A percentile compares a stretch with the other conserved stretches of the same genome.
Conservation (phyloP, 1,140 invertebrate genomes). For the Potamilus streckersoni region DNA sequence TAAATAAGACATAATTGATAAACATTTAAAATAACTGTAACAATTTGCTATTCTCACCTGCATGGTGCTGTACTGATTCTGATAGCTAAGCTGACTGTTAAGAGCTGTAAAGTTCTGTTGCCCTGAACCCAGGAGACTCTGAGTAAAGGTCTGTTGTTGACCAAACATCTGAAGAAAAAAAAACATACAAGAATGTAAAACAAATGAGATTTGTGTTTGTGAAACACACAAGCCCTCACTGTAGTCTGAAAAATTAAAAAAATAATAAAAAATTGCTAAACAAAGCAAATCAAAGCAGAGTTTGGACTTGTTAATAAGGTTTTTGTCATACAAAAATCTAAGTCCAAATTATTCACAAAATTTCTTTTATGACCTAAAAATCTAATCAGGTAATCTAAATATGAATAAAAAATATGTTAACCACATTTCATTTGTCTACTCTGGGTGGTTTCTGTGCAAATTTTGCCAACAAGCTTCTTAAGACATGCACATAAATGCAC, state of each 20-base stretch:
- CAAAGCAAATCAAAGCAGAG: no score
- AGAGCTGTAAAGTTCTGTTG: conserved; percentile 55
- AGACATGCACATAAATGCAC: no score
- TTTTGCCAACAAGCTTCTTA: no score
- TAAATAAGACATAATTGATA: no score
- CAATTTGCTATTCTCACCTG: no score
- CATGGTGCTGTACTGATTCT: neutral
- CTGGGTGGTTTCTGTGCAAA: no score
- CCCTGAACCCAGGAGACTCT: conserved; percentile 52
- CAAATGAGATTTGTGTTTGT: neutral
- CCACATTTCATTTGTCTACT: neutral
- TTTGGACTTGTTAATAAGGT: neutral
- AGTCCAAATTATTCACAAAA: neutral
- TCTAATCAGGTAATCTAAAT: neutral
- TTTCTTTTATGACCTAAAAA: no score
- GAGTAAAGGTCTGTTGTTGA: conserved; percentile 51
- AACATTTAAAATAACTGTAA: no score
- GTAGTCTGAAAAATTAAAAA: neutral
- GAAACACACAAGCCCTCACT: no score
- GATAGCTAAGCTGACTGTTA: conserved; percentile 29
- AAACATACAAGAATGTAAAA: conserved; percentile 1
- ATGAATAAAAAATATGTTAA: neutral
- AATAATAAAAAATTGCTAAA: neutral
- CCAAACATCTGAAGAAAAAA: conserved; percentile 49
- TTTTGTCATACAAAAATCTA: neutral